A percentile compares a stretch with the other conserved stretches of the same genome.
These are phyloP conservation scores for Microplitis deprimator DNA, from an alignment of 2,888 invertebrate species.

Conservation along the genomic window DNA sequence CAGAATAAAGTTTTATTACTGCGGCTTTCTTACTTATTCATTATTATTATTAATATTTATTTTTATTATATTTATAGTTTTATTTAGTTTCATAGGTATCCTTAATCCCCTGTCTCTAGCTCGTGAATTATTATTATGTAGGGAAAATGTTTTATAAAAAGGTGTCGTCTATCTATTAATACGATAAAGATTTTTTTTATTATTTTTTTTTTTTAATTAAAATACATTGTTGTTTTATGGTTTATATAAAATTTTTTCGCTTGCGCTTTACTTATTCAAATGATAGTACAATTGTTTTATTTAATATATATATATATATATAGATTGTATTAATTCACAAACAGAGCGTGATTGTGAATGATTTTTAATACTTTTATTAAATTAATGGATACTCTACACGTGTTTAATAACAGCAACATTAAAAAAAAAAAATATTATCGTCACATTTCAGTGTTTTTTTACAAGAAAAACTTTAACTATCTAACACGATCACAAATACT, in stretches of 20 bases:
- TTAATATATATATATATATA: neutral
- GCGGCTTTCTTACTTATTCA: too few relatives aligned
- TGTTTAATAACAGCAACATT: neutral
- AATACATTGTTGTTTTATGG: conserved; percentile 37
- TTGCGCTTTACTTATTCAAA: conserved; percentile 3
- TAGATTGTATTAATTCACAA: neutral
- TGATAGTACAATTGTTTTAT: conserved; percentile 7
- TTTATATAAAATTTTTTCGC: conserved; percentile 43
- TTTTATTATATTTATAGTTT: neutral
- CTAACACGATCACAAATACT: too few relatives aligned
- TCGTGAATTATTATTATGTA: conserved; percentile 28
- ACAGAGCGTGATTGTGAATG: neutral
- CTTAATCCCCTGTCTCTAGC: conserved; percentile 21
- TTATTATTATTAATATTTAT: neutral
- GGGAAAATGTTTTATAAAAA: conserved; percentile 44
- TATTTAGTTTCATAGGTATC: conserved; percentile 14
- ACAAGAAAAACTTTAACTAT: neutral
- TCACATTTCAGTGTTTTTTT: neutral
- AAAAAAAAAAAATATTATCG: conserved; percentile 29
- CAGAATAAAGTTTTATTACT: neutral
- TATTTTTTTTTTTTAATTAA: conserved; percentile 11
- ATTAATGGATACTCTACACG: neutral
- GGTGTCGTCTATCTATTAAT: conserved; percentile 38
- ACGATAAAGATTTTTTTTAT: conserved; percentile 31
- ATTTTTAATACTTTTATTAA: conserved; percentile 4